Evolutionary conservation across 2,888 invertebrate species (phyloP).

Genomic region (Baronia brevicornis): DNA sequence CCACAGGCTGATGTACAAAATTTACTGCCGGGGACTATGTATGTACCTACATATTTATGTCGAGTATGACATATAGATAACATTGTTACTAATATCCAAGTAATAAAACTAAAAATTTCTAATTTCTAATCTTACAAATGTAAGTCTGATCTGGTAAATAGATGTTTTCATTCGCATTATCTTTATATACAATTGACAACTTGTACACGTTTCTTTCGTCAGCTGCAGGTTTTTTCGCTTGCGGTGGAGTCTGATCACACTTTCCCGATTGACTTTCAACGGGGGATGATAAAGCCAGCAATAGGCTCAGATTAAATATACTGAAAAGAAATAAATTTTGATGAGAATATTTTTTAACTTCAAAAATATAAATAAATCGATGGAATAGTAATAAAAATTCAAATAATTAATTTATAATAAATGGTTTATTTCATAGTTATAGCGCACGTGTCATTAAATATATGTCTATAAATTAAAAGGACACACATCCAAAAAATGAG

Average conservation of each 20-base stretch:
- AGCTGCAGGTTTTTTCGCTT: slow-evolving; percentile 34
- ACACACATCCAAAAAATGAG: no score
- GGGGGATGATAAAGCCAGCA: slow-evolving; percentile 19
- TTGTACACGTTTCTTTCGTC: slow-evolving; percentile 39
- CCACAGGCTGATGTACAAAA: no score
- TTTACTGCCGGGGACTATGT: no score
- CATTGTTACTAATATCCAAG: no score
- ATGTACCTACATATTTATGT: no score
- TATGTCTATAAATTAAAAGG: no score
- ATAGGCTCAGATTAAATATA: slow-evolving; percentile 23
- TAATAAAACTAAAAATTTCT: slow-evolving; percentile 1
- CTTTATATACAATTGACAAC: slow-evolving; percentile 38
- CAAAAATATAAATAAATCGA: slow-evolving; percentile 8
- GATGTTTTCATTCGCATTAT: slow-evolving; percentile 24
- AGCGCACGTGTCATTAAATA: no score
- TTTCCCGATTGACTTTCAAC: slow-evolving; percentile 29
- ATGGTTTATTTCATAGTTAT: no score
- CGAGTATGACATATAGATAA: no score
- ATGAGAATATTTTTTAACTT: slow-evolving; percentile 1
- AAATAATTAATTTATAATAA: no score
- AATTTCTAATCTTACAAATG: slow-evolving; percentile 40
- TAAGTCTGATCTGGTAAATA: slow-evolving; percentile 59
- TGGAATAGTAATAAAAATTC: no score
- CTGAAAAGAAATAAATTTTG: slow-evolving; percentile 26
- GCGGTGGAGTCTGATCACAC: slow-evolving; percentile 54